Conservation (phyloP, 2,113 vertebrate genomes). For the Panthera leo region DNA sequence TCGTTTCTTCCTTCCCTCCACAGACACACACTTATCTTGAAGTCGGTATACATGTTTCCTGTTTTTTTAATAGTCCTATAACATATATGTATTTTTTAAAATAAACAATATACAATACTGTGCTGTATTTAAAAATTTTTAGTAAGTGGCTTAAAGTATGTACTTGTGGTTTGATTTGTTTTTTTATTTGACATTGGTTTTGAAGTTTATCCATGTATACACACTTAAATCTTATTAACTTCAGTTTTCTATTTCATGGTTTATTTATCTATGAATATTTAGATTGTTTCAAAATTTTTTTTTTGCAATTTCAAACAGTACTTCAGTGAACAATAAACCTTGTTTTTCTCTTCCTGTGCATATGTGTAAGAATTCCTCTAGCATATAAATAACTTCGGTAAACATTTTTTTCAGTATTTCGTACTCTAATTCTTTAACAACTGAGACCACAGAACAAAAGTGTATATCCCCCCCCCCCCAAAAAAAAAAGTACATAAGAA, state of each 20-base stretch:
- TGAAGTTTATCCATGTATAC: not conserved
- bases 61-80: not conserved
- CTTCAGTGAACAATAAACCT: not conserved
- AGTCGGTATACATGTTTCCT: not conserved
- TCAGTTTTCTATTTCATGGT: slow-evolving; percentile 15
- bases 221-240: slow-evolving; percentile 30
- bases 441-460: not conserved
- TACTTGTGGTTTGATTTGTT: slow-evolving; percentile 30
- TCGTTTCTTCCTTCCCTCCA: not conserved
- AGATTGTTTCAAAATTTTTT: not conserved
- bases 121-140: not conserved
- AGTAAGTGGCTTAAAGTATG: not conserved
- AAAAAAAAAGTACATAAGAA: not conserved
- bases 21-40: not conserved
- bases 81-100: not conserved
- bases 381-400: not conserved
- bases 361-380: slow-evolving; percentile 6
- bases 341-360: not conserved
- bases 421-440: slow-evolving; percentile 29
- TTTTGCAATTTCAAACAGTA: not conserved
- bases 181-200: not conserved
- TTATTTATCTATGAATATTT: slow-evolving; percentile 12
- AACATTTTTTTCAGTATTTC: not conserved
- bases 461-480: not conserved
- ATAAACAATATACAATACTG: not conserved